Percentiles rank a stretch among this genome's conserved stretches.
Evolutionary conservation across 2,888 invertebrate species (phyloP).

Genomic region (Clitarchus hookeri): DNA sequence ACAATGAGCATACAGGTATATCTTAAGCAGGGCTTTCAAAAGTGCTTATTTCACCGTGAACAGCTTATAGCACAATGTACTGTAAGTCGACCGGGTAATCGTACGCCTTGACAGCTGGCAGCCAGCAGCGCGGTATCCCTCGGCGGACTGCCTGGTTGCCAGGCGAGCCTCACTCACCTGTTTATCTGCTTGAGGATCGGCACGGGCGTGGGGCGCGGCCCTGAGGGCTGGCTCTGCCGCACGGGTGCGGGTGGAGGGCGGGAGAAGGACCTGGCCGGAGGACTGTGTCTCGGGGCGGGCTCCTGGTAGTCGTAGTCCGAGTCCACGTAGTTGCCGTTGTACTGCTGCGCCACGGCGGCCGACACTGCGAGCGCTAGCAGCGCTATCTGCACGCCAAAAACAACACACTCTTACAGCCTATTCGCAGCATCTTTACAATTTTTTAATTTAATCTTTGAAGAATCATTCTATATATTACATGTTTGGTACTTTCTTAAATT

Average conservation of each 20-base stretch:
- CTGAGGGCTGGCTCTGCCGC: constrained; percentile 22
- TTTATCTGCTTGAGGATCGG: constrained; percentile 88
- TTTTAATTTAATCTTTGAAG: too few relatives aligned
- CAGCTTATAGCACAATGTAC: too few relatives aligned
- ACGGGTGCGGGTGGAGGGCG: constrained; percentile 31
- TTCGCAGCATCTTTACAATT: too few relatives aligned
- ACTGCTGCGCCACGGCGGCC: constrained; percentile 54
- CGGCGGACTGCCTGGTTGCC: too few relatives aligned
- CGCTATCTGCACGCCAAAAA: constrained; percentile 46
- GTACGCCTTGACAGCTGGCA: too few relatives aligned
- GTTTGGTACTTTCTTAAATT: too few relatives aligned
- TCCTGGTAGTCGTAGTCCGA: constrained; percentile 56
- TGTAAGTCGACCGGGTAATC: too few relatives aligned
- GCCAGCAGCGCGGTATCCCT: too few relatives aligned
- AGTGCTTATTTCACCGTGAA: too few relatives aligned
- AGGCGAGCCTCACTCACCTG: constrained; percentile 57
- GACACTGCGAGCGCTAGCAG: constrained; percentile 57
- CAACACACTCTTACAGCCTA: neutral
- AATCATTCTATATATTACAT: too few relatives aligned
- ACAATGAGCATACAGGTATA: too few relatives aligned
- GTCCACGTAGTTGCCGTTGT: constrained; percentile 51
- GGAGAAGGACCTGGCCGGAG: constrained; percentile 46
- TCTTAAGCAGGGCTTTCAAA: too few relatives aligned
- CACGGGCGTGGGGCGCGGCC: constrained; percentile 63
- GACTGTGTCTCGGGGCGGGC: constrained; percentile 48